Percentiles rank a stretch among this genome's conserved stretches.
These are phyloP conservation scores for Hipparchia sbordonii DNA, from an alignment of 2,888 invertebrate species.

Conservation along the genomic window DNA sequence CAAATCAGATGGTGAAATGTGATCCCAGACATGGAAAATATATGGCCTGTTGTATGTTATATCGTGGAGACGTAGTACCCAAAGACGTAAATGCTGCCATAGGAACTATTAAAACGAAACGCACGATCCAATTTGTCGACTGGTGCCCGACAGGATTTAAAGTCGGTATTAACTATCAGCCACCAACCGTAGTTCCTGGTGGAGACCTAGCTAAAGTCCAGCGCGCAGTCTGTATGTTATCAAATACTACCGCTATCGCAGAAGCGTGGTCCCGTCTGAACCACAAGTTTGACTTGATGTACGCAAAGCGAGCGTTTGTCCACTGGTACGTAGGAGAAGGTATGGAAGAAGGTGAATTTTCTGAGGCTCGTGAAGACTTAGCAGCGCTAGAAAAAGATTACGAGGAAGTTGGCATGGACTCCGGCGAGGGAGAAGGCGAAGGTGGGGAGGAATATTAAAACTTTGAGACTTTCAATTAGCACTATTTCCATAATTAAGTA, in stretches of 20 bases:
- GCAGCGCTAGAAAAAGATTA: constrained; percentile 92
- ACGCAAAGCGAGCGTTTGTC: constrained; percentile 97
- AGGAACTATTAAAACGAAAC: constrained; percentile 96
- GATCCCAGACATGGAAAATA: constrained; percentile 96
- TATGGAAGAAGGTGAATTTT: constrained; percentile 94
- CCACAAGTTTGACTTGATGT: constrained; percentile 98
- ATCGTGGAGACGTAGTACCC: constrained; percentile 96
- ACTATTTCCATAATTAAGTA: constrained; percentile 39
- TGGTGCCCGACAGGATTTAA: constrained; percentile 93
- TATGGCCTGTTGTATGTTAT: constrained; percentile 98
- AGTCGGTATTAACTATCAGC: constrained; percentile 94
- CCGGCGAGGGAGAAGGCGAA: constrained; percentile 90
- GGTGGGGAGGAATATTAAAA: constrained; percentile 89
- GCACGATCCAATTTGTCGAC: constrained; percentile 96
- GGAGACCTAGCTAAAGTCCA: constrained; percentile 96
- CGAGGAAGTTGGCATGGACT: constrained; percentile 93
- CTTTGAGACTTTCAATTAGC: constrained; percentile 51
- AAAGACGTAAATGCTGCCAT: constrained; percentile 97
- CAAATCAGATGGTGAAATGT: constrained; percentile 97
- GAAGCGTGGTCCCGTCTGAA: constrained; percentile 98
- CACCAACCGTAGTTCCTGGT: constrained; percentile 93
- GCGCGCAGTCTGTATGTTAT: constrained; percentile 97
- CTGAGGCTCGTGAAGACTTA: constrained; percentile 86
- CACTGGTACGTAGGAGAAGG: constrained; percentile 96
- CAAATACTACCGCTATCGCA: constrained; percentile 98